Percentiles rank a stretch among this genome's conserved stretches.
These are phyloP conservation scores for Drosophila pseudotakahashii DNA, from an alignment of 2,888 invertebrate genomes.

Conservation along the genomic window DNA sequence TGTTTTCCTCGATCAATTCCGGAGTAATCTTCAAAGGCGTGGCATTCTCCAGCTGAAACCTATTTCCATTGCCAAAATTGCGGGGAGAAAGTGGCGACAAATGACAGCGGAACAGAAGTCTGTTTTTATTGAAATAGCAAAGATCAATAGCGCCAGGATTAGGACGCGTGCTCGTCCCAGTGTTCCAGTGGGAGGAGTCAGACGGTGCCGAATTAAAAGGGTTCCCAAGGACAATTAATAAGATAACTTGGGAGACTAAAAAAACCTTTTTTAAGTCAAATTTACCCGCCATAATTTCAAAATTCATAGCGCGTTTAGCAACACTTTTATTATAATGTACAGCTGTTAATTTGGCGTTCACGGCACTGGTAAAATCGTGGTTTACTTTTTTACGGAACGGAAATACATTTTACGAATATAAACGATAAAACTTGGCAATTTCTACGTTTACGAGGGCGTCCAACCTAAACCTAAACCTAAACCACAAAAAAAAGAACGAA, in stretches of 20 bases:
- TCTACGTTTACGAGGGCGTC: too few species aligned
- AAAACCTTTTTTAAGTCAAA: too few species aligned
- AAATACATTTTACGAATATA: constrained; percentile 10
- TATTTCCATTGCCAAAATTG: constrained; percentile 27
- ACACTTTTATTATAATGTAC: not conserved
- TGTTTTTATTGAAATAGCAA: constrained; percentile 29
- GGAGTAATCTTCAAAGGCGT: constrained; percentile 39
- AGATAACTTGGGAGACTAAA: too few species aligned
- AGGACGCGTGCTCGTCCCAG: not conserved
- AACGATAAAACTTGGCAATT: too few species aligned
- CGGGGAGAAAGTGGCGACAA: constrained; percentile 49
- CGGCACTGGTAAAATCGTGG: not conserved
- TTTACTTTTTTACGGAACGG: not conserved
- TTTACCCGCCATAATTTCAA: constrained; percentile 1
- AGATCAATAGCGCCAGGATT: constrained; percentile 17
- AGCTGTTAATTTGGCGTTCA: not conserved
- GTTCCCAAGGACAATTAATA: too few species aligned
- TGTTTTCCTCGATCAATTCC: constrained; percentile 48
- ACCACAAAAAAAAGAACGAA: too few species aligned
- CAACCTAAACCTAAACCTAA: too few species aligned
- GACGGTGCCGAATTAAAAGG: not conserved
- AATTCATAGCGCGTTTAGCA: constrained; percentile 4
- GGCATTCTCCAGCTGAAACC: constrained; percentile 36
- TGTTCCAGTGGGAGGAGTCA: not conserved
- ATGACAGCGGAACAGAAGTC: constrained; percentile 49